Conservation (phyloP, 1,140 invertebrate species). For the Zaprionus capensis region DNA sequence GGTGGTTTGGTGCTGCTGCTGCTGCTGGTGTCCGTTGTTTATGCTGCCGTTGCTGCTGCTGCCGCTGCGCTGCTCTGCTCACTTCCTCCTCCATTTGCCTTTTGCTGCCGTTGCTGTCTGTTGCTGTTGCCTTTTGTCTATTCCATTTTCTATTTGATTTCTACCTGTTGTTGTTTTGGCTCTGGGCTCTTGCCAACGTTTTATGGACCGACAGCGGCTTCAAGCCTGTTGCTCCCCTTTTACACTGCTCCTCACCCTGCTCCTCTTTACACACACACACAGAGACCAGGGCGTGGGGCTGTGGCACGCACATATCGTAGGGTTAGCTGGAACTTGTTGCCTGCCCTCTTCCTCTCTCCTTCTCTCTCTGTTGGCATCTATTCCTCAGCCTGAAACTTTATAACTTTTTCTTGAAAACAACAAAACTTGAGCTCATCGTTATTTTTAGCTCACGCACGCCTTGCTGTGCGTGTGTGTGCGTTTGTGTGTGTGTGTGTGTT, state of each 20-base stretch:
- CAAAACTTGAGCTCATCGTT: conserved; percentile 70
- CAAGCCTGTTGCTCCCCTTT: conserved; percentile 76
- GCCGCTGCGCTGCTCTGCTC: conserved; percentile 40
- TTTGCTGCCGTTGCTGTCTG: conserved; percentile 9
- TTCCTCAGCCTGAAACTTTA: conserved; percentile 67
- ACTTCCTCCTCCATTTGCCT: conserved; percentile 44
- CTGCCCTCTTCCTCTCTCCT: conserved; percentile 8
- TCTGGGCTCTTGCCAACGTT: conserved; percentile 45
- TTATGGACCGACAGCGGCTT: conserved; percentile 50
- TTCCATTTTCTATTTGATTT: conserved; percentile 83
- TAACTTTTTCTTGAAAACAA: conserved; percentile 75
- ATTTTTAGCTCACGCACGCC: conserved; percentile 62
- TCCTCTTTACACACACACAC: conserved; percentile 43
- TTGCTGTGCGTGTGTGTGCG: conserved; percentile 1
- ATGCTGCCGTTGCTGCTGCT: conserved; percentile 37
- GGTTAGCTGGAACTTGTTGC: conserved; percentile 60
- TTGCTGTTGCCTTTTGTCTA: conserved; percentile 71
- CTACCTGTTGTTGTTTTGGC: conserved; percentile 71
- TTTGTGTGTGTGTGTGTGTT: conserved; percentile 17
- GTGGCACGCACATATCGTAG: conserved; percentile 44
- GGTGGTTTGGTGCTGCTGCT: conserved; percentile 59
- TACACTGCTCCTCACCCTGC: conserved; percentile 16
- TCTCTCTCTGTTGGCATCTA: conserved; percentile 14
- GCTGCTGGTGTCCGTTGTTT: conserved; percentile 52
- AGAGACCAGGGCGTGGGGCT: conserved; percentile 6